Conservation (phyloP, 2,113 vertebrate species). For the Pholis gunnellus region DNA sequence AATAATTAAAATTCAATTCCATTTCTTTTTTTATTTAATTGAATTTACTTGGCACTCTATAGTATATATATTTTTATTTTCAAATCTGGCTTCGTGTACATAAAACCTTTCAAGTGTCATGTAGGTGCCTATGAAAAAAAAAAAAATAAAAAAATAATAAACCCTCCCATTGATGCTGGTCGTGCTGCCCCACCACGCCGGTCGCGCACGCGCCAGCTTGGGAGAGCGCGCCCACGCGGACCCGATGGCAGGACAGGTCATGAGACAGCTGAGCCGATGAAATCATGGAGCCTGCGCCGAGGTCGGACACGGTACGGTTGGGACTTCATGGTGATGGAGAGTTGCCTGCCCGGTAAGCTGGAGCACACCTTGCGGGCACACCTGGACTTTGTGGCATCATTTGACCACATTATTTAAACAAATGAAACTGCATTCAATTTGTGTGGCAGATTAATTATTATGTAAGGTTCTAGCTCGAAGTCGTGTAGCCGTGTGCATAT, state of each 20-base stretch:
- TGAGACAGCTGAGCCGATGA: constrained; percentile 68
- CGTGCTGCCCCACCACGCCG: constrained; percentile 28
- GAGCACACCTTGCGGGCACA: constrained; percentile 16
- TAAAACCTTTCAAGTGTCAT: background rate
- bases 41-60: background rate
- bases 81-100: background rate
- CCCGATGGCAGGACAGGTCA: constrained; percentile 76
- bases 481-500: constrained; percentile 72
- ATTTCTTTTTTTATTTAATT: background rate
- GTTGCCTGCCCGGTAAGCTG: constrained; percentile 46
- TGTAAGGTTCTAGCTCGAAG: constrained; percentile 73
- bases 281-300: constrained; percentile 71
- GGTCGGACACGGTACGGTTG: constrained; percentile 50
- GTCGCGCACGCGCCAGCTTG: constrained; percentile 65
- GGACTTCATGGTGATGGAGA: constrained; percentile 71
- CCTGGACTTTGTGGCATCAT: constrained; percentile 19
- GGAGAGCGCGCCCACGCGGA: constrained; percentile 70
- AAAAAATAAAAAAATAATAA: background rate
- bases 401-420: constrained; percentile 21
- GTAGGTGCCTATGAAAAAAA: constrained; percentile 17
- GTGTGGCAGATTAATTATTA: constrained; percentile 77
- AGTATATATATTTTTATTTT: background rate
- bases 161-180: constrained; percentile 42
- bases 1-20: background rate
- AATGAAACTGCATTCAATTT: constrained; percentile 51